Evolutionary conservation across 2,113 vertebrate species (phyloP).

Genomic region (Campylorhamphus procurvoides): DNA sequence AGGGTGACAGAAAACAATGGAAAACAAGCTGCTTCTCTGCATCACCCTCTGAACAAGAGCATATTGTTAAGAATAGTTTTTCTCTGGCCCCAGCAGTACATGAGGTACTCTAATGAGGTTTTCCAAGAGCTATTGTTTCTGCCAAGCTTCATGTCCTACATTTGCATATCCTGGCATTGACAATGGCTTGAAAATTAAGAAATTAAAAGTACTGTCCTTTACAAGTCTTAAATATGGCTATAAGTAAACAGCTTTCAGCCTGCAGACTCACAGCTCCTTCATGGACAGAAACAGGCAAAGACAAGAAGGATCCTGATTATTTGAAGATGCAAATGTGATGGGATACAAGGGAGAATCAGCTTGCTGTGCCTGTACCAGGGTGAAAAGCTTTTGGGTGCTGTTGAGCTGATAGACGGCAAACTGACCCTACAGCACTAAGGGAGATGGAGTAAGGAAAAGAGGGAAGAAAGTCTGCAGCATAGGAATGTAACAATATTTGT

Average conservation of each 20-base stretch:
- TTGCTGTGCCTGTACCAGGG: not conserved
- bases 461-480: not conserved
- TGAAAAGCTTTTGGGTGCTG: not conserved
- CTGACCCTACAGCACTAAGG: not conserved
- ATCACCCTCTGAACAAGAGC: not conserved
- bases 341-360: not conserved
- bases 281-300: not conserved
- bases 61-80: not conserved
- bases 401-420: not conserved
- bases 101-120: not conserved
- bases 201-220: not conserved
- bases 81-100: not conserved
- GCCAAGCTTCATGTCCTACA: not conserved
- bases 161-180: constrained; percentile 24
- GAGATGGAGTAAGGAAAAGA: not conserved
- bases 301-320: not conserved
- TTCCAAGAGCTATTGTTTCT: constrained; percentile 19
- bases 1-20: not conserved
- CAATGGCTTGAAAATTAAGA: not conserved
- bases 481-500: not conserved
- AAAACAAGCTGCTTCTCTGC: not conserved
- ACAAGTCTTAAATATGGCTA: not conserved
- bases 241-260: not conserved
- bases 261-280: not conserved
- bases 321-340: not conserved